A percentile compares a stretch with the other conserved stretches of the same genome.
Evolutionary conservation across 1,140 invertebrate genomes (phyloP).

Genomic region (Bombus turneri): DNA sequence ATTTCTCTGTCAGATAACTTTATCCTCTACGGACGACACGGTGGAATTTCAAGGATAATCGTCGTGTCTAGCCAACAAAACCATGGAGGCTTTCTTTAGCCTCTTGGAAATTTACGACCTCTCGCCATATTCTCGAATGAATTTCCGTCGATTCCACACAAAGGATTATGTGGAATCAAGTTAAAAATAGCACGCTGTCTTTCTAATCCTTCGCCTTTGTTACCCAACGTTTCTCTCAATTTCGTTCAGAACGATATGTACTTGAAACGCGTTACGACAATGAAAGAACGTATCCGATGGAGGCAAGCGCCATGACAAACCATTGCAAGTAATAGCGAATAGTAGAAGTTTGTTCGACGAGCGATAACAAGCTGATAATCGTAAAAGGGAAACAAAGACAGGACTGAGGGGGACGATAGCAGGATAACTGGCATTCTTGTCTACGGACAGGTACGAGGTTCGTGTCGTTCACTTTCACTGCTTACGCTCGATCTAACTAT

Average conservation of each 20-base stretch:
- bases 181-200: not conserved
- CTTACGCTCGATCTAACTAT: slow-evolving; percentile 64
- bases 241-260: not conserved
- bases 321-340: too few relatives aligned
- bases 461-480: slow-evolving; percentile 73
- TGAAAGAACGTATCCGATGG: too few relatives aligned
- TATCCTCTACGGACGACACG: not conserved
- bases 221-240: not conserved
- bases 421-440: slow-evolving; percentile 61
- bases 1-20: not conserved
- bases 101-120: slow-evolving; percentile 24
- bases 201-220: not conserved
- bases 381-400: not conserved
- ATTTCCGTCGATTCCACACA: not conserved
- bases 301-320: too few relatives aligned
- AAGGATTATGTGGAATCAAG: not conserved
- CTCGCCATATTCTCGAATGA: not conserved
- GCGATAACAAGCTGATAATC: too few relatives aligned
- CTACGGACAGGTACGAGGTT: slow-evolving; percentile 57
- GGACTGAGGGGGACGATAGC: not conserved
- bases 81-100: slow-evolving; percentile 46
- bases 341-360: too few relatives aligned
- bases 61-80: not conserved
- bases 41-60: slow-evolving; percentile 47
- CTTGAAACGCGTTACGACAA: too few relatives aligned